Conservation (phyloP, 2,888 invertebrate species). For the Eilema griseolum region DNA sequence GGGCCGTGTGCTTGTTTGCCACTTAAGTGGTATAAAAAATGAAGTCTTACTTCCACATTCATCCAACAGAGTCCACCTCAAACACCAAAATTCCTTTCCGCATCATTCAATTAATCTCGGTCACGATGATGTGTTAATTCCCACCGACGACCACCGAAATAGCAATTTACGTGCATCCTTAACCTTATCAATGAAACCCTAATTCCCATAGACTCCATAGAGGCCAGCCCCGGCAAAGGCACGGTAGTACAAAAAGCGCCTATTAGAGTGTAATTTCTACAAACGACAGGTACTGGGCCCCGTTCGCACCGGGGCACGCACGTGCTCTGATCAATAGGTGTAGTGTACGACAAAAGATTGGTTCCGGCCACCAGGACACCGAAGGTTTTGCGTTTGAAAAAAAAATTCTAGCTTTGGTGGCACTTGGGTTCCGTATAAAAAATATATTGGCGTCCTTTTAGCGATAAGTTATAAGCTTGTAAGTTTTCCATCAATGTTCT, state of each 20-base stretch:
- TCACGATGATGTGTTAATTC: slow-evolving; percentile 4
- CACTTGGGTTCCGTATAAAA: slow-evolving; percentile 36
- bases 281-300: slow-evolving; percentile 32
- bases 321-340: slow-evolving; percentile 57
- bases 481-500: too few relatives aligned
- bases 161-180: slow-evolving; percentile 1
- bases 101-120: not conserved
- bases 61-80: not conserved
- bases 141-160: slow-evolving; percentile 1
- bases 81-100: not conserved
- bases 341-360: slow-evolving; percentile 56
- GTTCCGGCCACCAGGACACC: slow-evolving; percentile 57
- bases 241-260: slow-evolving; percentile 20
- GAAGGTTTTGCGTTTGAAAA: slow-evolving; percentile 44
- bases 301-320: slow-evolving; percentile 50
- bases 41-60: too few relatives aligned
- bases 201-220: not conserved
- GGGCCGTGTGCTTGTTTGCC: too few relatives aligned
- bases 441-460: not conserved
- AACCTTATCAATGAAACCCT: not conserved
- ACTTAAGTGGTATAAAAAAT: too few relatives aligned
- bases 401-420: slow-evolving; percentile 23
- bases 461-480: too few relatives aligned
- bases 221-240: not conserved
- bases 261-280: slow-evolving; percentile 31